Evolutionary conservation across 2,797 vertebrate species (phyloP), one percentile per base, ranked within the genome.

Genomic region (Perodicticus potto): DNA sequence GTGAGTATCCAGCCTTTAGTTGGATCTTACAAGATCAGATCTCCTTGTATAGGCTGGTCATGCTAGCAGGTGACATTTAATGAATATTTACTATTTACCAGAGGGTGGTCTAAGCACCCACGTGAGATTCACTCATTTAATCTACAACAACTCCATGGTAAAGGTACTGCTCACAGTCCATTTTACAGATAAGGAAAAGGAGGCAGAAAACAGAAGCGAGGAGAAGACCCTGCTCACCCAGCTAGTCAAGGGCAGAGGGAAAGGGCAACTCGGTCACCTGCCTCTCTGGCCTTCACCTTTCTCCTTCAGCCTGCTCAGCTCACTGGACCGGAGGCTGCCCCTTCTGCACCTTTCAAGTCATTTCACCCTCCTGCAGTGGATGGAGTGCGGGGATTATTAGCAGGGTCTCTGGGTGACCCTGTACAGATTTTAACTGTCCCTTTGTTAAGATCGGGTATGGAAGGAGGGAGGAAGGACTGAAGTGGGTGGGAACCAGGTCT

Each of bases 151-250:
- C 16, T 27, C 17, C 69, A 17, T 80, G 32, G 53, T n/a, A 73
- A n/a, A 73, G 7, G 2, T 20, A 27, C 16, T n/a, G 9, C 14
- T 55, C 17, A 69, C 23, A 37, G 0, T 3, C 1, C 8, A n/a
- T 69, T 61, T 57, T 92, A 85, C 25, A 74, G 23, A 53, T 37
- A 59, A 73, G 10, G 29, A 91, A 73, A 85, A 2, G 22, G 25
- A 76, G 22, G n/a, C 59, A 81, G 49, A 73, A 23, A 61, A 74
- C 4, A 5, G 25, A 5, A 37, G 0, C 5, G 43, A 85, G 34
- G 43, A 85, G 34, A 73, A 61, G 45, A 2, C 0, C 1, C 5
- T 6, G 19, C 0, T 74, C 12, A 65, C 1, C 1, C 10, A 61
- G 7, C 1, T 27, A 59, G 80, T 17, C n/a, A 65, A 32, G 4